Base-by-base conservation (phyloP, 2,797 vertebrate genomes). In the Cryptoblepharus egeriae region DNA sequence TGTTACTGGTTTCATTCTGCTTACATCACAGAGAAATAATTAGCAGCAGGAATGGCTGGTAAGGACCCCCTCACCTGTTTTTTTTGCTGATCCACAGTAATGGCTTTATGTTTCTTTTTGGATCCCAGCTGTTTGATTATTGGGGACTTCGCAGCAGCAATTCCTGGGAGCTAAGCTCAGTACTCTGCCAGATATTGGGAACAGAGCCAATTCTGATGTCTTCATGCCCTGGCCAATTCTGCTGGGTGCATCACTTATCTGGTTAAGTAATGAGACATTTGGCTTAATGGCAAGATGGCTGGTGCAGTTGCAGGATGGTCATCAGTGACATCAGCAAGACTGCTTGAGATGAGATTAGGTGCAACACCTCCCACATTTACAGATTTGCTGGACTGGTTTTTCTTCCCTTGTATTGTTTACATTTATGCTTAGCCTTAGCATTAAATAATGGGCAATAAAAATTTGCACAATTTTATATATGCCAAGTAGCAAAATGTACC, bases 101-200 rank as follows among this genome's bases (percentile, higher is more conserved):
- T 73, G 35, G 75, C n/a, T 45, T 65, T 67, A 24, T 35, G 16
- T 77, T 49, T 52, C 12, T 24, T 49, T 61, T 73, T 78, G 49
- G 75, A 78, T 68, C 72, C 75, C 75, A 81, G 79, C 81, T 78
- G 63, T 78, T 60, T 74, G 69, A 74, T 82, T 82, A 73, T 78
- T 61, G 49, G 39, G 67, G 57, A 68, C 42, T 52, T 42, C 42
- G 69, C n/a, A 22, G 63, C 55, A 81, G 63, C 24, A 32, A 7
- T 81, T 22, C 28, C 55, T 73, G 28, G 75, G 69, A 85, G 79
- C 52, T 63, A 69, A 77, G 63, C 30, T 26, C 37, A 69, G 63
- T n/a, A 42, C 42, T 39, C 28, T 61, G 63, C 79, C 79, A 78
- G 79, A 84, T 84, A 76, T 74, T 79, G 63, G 77, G 82, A 79